These are phyloP conservation scores for Eucriotettix oculatus DNA, from an alignment of 2,888 invertebrate genomes.

Conservation along the genomic window DNA sequence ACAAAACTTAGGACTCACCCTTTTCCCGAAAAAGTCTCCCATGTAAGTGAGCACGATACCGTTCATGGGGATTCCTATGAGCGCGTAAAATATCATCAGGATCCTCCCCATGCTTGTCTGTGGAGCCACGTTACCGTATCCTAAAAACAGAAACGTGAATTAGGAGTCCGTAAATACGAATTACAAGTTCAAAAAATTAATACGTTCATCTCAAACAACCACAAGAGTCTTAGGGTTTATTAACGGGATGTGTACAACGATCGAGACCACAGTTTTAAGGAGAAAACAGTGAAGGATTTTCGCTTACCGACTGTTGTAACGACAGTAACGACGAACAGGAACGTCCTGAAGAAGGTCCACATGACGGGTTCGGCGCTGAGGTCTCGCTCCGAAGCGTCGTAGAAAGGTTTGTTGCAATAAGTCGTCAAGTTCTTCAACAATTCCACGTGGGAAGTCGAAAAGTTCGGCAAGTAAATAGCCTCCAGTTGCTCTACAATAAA, in stretches of 20 bases:
- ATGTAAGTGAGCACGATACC: slow-evolving; percentile 59
- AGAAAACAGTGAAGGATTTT: too few relatives aligned
- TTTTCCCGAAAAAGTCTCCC: slow-evolving; percentile 69
- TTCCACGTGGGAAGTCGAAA: slow-evolving; percentile 37
- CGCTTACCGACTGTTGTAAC: slow-evolving; percentile 74
- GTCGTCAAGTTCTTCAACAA: slow-evolving; percentile 43
- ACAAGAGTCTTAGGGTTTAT: too few relatives aligned
- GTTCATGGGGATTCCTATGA: slow-evolving; percentile 74
- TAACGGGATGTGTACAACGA: too few relatives aligned
- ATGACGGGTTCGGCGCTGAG: slow-evolving; percentile 20
- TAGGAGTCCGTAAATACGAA: too few relatives aligned
- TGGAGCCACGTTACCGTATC: slow-evolving; percentile 81
- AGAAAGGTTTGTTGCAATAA: slow-evolving; percentile 62
- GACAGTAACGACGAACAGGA: slow-evolving; percentile 82
- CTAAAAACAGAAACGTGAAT: slow-evolving; percentile 28
- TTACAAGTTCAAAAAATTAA: too few relatives aligned
- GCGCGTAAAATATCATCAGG: slow-evolving; percentile 73
- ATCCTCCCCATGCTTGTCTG: slow-evolving; percentile 62
- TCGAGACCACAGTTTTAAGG: too few relatives aligned
- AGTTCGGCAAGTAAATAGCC: slow-evolving; percentile 27
- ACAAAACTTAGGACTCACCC: slow-evolving; percentile 40
- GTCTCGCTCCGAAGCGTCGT: slow-evolving; percentile 29
- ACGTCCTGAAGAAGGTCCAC: slow-evolving; percentile 84
- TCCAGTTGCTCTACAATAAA: slow-evolving; percentile 38
- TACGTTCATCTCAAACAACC: too few relatives aligned